These are phyloP conservation scores for Trichogramma pretiosum DNA, from an alignment of 1,140 invertebrate species.

Conservation along the genomic window DNA sequence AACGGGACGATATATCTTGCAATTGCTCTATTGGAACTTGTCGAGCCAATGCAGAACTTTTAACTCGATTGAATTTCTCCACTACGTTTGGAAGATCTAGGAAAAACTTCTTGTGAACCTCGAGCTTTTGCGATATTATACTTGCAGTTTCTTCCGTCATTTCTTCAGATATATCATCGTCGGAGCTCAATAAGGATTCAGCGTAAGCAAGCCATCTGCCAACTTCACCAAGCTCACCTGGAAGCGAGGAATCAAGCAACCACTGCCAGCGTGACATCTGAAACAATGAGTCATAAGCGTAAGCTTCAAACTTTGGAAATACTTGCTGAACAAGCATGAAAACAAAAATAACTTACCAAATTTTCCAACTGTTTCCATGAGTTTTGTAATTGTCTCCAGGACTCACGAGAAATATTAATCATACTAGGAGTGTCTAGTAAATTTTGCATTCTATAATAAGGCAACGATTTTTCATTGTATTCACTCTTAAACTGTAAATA, in stretches of 20 bases:
- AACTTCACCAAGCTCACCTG: slow-evolving; percentile 72
- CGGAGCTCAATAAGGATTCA: slow-evolving; percentile 67
- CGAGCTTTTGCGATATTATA: slow-evolving; percentile 76
- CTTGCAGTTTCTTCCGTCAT: slow-evolving; percentile 81
- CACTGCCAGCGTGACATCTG: slow-evolving; percentile 77
- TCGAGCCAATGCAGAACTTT: slow-evolving; percentile 50
- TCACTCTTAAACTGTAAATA: slow-evolving; percentile 63
- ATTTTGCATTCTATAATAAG: slow-evolving; percentile 64
- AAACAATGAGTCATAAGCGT: slow-evolving; percentile 8
- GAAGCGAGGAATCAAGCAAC: slow-evolving; percentile 72
- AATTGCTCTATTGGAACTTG: slow-evolving; percentile 69
- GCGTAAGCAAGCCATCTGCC: slow-evolving; percentile 85
- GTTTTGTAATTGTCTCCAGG: slow-evolving; percentile 67
- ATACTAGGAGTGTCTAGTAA: slow-evolving; percentile 69
- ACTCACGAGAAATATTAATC: slow-evolving; percentile 68
- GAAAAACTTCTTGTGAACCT: slow-evolving; percentile 86
- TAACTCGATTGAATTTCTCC: slow-evolving; percentile 64
- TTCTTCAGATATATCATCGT: slow-evolving; percentile 69
- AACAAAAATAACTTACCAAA: slow-evolving; percentile 33
- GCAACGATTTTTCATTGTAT: slow-evolving; percentile 55
- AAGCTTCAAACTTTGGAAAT: background rate
- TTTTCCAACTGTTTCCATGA: slow-evolving; percentile 70
- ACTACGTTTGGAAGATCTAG: slow-evolving; percentile 67
- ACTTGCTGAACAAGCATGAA: too few species aligned
- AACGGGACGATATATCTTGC: slow-evolving; percentile 65